phyloP scores from a whole-genome alignment of 2,113 vertebrate species.

The Triplophysa siluroides region DNA sequence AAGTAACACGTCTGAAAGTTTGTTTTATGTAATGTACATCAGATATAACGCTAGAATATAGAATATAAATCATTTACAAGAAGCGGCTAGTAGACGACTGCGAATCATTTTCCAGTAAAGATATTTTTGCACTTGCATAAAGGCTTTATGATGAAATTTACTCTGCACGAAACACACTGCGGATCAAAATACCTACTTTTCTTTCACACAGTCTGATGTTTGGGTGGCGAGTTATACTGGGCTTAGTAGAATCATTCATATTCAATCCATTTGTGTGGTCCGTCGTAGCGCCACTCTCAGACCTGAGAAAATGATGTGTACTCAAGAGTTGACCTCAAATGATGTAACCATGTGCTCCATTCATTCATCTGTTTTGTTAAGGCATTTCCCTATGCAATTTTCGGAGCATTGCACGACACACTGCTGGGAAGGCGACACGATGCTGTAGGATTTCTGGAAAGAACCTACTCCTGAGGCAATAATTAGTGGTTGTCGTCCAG shows the following conservation, averaged over 20 bases:
- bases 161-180: background rate
- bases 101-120: background rate
- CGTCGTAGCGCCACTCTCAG: background rate
- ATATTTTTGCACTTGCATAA: background rate
- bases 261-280: constrained; percentile 36
- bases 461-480: constrained; percentile 62
- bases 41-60: background rate
- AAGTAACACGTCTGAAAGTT: background rate
- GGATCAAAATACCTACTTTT: background rate
- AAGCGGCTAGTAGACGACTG: background rate
- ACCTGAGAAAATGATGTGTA: constrained; percentile 22
- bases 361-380: constrained; percentile 49
- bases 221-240: background rate
- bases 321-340: constrained; percentile 36
- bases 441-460: constrained; percentile 72
- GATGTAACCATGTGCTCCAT: constrained; percentile 43
- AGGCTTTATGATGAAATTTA: background rate
- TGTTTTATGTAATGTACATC: background rate
- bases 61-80: background rate
- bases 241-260: background rate
- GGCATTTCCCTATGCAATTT: constrained; percentile 65
- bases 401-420: constrained; percentile 62
- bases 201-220: background rate
- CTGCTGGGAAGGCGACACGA: constrained; percentile 67
- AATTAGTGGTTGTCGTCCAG: constrained; percentile 65